Base-by-base conservation (phyloP, 1,140 invertebrate species). In the Notospermus geniculatus region DNA sequence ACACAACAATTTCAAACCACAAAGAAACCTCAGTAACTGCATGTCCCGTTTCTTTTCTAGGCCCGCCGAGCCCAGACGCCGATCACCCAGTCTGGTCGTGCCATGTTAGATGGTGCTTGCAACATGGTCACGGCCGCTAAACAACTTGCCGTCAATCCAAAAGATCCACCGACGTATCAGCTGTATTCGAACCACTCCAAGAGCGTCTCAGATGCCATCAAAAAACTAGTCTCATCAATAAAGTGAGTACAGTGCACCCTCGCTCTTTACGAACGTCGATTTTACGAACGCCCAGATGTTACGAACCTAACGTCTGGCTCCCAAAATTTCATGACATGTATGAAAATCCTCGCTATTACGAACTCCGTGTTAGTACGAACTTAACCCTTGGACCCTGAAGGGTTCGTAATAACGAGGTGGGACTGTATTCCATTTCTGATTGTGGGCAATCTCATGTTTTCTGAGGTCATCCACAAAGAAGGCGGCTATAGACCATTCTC, bases 181-280 rank as follows among this genome's bases (percentile, higher is more conserved):
- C 83, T 90, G 43, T 86, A 98, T 55, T 94, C 95, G 0, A 89
- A 88, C 70, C 92, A 97, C 79, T 96, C 93, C 71, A 96, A 95
- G 78, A 90, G 88, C 68, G 93, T 98, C 0, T 97, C 93, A 17
- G 95, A 98, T 75, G 92, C 93, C 0, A 97, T 99, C 67, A 98
- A 98, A 79, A 87, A 88, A 15, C 84, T 98, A 1, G 93, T 96
- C 0, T 88, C 91, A 28, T 91, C 92, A 41, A 95, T 97, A 62
- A 86, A 86, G 88, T 89, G 74, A 72, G 74, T 77, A 29, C 9
- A 11, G 28, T n/a, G n/a, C n/a, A n/a, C n/a, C n/a, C n/a, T n/a
- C n/a, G n/a, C n/a, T n/a, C n/a, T n/a, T n/a, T n/a, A n/a, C n/a
- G n/a, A n/a, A n/a, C n/a, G n/a, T n/a, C n/a, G n/a, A n/a, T n/a